Conservation (phyloP, 2,113 vertebrate species). For the Sclerurus mexicanus region DNA sequence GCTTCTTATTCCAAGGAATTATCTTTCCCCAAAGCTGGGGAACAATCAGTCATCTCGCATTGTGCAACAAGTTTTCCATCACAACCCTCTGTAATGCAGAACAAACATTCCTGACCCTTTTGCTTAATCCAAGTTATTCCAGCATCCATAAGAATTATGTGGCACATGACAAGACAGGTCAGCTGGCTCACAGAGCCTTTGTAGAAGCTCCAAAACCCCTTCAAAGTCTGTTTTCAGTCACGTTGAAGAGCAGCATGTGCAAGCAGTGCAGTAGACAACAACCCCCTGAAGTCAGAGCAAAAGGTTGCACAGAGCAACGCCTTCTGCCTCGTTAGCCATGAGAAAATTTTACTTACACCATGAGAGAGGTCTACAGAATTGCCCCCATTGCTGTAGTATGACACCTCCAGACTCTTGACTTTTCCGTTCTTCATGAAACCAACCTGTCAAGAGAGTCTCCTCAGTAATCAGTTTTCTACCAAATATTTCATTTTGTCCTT, state of each 20-base stretch:
- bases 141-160: not conserved
- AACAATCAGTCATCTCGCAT: not conserved
- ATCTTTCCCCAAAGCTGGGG: not conserved
- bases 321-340: not conserved
- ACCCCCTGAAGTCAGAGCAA: not conserved
- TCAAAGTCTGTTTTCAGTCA: not conserved
- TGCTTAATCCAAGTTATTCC: not conserved
- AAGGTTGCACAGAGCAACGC: not conserved
- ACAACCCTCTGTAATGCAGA: not conserved
- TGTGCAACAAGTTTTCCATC: not conserved
- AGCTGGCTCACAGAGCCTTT: not conserved
- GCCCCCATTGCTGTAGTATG: conserved; percentile 86
- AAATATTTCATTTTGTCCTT: not conserved
- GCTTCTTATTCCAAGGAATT: not conserved
- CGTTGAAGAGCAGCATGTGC: not conserved
- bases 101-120: not conserved
- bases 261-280: not conserved
- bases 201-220: not conserved
- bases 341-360: conserved; percentile 75
- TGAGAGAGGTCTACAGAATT: conserved; percentile 88
- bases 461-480: not conserved
- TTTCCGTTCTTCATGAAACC: conserved; percentile 88
- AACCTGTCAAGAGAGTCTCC: conserved; percentile 75
- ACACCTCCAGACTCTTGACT: conserved; percentile 85
- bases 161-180: not conserved